Conservation (phyloP, 2,113 vertebrate genomes). For the Phoenicopterus ruber region DNA sequence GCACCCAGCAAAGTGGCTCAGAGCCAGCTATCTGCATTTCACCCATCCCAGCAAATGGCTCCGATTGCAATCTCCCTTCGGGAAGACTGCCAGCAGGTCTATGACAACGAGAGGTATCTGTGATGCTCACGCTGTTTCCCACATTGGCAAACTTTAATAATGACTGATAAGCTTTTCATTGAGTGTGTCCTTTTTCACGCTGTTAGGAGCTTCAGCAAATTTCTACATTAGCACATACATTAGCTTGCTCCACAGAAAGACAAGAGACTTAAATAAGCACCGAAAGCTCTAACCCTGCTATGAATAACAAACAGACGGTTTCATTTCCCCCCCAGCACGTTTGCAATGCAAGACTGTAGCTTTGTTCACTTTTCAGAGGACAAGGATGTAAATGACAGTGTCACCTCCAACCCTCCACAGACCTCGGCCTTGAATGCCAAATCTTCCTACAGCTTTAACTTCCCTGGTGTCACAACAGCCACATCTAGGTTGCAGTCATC, state of each 20-base stretch:
- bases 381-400: neutral
- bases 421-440: neutral
- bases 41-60: neutral
- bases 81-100: neutral
- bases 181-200: neutral
- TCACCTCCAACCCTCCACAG: neutral
- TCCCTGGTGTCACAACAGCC: neutral
- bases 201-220: neutral
- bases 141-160: neutral
- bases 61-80: neutral
- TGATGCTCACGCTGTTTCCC: neutral
- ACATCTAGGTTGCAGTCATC: neutral
- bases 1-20: neutral
- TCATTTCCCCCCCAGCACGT: neutral
- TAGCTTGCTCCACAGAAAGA: conserved; percentile 29
- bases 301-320: conserved; percentile 47
- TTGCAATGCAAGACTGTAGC: neutral
- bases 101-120: neutral
- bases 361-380: neutral
- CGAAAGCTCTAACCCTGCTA: conserved; percentile 9
- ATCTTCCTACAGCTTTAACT: neutral
- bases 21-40: neutral
- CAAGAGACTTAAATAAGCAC: conserved; percentile 29
- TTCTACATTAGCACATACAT: conserved; percentile 29
- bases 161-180: neutral